Evolutionary conservation across 2,113 vertebrate species (phyloP), one percentile per base, ranked within the genome.

Genomic region (Laticauda laticaudata): DNA sequence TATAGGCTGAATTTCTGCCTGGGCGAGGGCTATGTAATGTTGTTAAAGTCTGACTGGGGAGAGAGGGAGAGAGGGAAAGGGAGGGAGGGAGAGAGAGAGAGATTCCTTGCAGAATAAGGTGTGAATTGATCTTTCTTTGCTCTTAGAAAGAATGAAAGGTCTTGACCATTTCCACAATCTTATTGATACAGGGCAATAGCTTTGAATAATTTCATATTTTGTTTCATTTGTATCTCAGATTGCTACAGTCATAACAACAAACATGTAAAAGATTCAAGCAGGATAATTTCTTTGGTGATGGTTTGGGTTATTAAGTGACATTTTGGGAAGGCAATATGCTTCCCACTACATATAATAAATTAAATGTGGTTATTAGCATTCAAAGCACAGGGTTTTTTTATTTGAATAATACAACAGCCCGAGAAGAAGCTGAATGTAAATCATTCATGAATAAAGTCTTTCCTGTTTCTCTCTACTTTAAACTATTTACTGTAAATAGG

Each of bases 401-500:
- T 92, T 93, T 93, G 91, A 95, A 96, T 95, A 96, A 96, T 95
- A 94, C 2, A 53, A 95, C 96, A 95, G 59, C 91, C 95, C 90
- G 56, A 96, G 90, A 95, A 96, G 93, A 87, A 96, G 87, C 39
- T 88, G 54, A 59, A 85, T 95, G 94, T 96, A 96, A 97, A 97
- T 96, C 89, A 96, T 96, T 96, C 20, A 96, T 96, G 94, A 96
- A 95, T 54, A 92, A 45, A 91, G 92, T 88, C 94, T 96, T 88
- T 95, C 69, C 94, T 95, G 97, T 94, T 86, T 94, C 94, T 89
- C 94, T 93, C 56, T 93, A 96, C 90, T 96, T 96, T 92, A 96
- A 96, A 90, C 92, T 96, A 94, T 96, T 96, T 97, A 94, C 93
- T 94, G 90, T 94, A 96, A 96, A 96, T 92, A 94, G 89, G 69